phyloP scores from a whole-genome alignment of 2,888 invertebrate genomes.

The Gryllus longicercus region DNA sequence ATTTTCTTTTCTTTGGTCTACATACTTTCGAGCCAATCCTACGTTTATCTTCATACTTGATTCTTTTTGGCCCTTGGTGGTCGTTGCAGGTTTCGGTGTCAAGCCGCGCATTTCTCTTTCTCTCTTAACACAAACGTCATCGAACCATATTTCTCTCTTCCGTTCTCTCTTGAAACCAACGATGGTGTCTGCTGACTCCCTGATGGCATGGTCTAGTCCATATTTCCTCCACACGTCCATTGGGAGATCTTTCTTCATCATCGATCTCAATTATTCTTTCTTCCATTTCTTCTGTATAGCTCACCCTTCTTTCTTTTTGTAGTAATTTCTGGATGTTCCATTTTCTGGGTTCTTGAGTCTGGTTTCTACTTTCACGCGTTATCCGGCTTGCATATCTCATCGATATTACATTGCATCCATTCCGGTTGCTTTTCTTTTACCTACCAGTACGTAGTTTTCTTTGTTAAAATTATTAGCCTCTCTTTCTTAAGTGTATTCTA shows the following conservation, averaged over 20 bases:
- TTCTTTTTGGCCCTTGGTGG: neutral
- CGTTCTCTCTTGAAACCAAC: too few species aligned
- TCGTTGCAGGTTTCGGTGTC: neutral
- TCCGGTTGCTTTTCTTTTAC: constrained; percentile 17
- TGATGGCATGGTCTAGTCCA: too few species aligned
- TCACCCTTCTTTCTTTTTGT: neutral
- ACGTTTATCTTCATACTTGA: neutral
- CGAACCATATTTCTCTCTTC: too few species aligned
- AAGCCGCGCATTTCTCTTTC: neutral
- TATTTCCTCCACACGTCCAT: neutral
- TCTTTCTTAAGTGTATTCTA: neutral
- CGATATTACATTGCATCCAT: neutral
- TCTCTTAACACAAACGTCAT: neutral
- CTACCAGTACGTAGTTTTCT: constrained; percentile 27
- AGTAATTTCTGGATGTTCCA: neutral
- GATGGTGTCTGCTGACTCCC: too few species aligned
- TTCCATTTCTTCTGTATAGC: neutral
- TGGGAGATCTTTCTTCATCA: neutral
- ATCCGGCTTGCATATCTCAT: neutral
- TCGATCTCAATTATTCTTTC: neutral
- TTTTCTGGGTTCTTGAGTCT: neutral
- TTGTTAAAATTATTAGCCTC: constrained; percentile 25
- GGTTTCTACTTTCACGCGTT: neutral
- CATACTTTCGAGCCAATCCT: neutral
- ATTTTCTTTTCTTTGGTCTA: neutral